These are phyloP conservation scores for Eueides isabella DNA, from an alignment of 1,140 invertebrate genomes.

Conservation along the genomic window DNA sequence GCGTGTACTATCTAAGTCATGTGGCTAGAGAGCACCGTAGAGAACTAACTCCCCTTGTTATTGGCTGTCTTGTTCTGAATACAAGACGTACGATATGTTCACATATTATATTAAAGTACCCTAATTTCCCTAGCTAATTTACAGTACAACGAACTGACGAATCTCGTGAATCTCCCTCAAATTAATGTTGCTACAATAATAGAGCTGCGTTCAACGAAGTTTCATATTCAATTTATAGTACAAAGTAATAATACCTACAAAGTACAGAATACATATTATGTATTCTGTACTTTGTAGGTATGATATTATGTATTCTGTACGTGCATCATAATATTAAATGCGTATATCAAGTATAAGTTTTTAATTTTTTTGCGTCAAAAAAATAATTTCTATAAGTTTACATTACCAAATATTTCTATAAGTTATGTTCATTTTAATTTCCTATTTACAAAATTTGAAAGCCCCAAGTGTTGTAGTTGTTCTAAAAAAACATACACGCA, in stretches of 20 bases:
- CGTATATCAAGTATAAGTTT: no score
- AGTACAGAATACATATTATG: no score
- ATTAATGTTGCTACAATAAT: conserved; percentile 7
- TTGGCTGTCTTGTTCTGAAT: background rate
- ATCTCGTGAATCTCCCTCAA: no score
- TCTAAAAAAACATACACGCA: conserved; percentile 31
- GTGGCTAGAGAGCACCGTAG: conserved; percentile 12
- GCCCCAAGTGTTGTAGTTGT: background rate
- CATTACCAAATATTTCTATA: no score
- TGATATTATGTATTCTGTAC: no score
- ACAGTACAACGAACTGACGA: background rate
- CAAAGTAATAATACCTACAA: background rate
- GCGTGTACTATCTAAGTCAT: background rate
- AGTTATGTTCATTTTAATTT: background rate
- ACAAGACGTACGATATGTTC: background rate
- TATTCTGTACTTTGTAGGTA: no score
- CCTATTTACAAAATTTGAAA: background rate
- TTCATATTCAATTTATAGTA: background rate
- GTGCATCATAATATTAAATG: no score
- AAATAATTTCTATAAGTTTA: no score
- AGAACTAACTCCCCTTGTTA: conserved; percentile 2
- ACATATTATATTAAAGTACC: conserved; percentile 6
- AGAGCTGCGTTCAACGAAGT: background rate
- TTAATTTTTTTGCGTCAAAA: no score
- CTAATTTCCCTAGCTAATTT: background rate